Percentiles rank a stretch among this genome's conserved stretches.
These are phyloP conservation scores for Chiroxiphia lanceolata DNA, from an alignment of 2,797 vertebrate genomes.

Conservation along the genomic window DNA sequence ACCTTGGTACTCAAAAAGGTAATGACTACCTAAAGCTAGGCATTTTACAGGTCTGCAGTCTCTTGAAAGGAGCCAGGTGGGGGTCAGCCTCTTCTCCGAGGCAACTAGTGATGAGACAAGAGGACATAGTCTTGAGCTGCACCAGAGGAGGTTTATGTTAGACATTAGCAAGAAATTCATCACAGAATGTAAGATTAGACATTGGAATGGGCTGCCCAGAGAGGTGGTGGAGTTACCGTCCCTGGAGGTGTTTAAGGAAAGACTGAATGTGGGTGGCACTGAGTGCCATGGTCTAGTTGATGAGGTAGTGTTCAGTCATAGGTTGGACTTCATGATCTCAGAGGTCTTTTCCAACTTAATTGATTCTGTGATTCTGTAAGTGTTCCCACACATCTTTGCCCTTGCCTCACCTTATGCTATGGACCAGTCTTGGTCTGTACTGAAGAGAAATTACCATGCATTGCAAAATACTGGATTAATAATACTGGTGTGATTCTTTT, in stretches of 20 bases:
- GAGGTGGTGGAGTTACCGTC: not conserved
- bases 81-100: not conserved
- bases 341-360: not conserved
- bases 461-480: not conserved
- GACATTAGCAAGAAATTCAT: not conserved
- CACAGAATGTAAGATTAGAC: not conserved
- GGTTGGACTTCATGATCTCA: not conserved
- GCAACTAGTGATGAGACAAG: not conserved
- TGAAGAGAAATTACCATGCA: constrained; percentile 39
- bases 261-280: not conserved
- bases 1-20: constrained; percentile 59
- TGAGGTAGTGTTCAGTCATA: not conserved
- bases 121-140: not conserved
- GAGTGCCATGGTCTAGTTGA: not conserved
- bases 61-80: not conserved
- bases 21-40: not conserved
- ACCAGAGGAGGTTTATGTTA: not conserved
- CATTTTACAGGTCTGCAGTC: not conserved
- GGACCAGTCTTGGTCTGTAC: not conserved
- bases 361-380: not conserved
- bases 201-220: not conserved
- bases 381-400: constrained; percentile 1
- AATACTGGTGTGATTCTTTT: not conserved
- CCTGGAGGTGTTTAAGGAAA: not conserved
- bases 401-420: not conserved